A percentile compares a stretch with the other conserved stretches of the same genome.
Evolutionary conservation across 2,797 vertebrate species (phyloP).

Genomic region (Glyptemys insculpta): DNA sequence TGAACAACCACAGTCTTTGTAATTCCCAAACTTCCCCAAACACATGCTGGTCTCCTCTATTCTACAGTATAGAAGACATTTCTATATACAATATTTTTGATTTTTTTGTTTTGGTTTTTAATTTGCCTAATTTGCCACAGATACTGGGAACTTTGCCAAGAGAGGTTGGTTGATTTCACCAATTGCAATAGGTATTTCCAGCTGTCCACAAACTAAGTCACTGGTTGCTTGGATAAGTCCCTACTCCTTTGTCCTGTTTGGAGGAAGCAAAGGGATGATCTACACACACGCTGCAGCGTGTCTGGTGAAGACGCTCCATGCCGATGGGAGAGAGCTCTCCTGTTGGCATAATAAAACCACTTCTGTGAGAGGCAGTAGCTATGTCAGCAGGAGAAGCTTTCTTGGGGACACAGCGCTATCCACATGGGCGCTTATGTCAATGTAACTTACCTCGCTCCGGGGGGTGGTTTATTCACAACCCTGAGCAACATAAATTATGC

Average conservation of each 20-base stretch:
- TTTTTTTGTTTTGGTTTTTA: background rate
- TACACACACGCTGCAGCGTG: no score
- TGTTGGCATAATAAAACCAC: no score
- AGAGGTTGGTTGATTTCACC: background rate
- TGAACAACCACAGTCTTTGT: background rate
- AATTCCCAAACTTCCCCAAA: background rate
- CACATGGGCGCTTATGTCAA: no score
- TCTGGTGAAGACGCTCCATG: no score
- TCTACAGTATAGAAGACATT: background rate
- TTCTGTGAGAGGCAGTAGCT: no score
- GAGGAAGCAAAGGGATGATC: background rate
- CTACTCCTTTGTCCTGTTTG: background rate
- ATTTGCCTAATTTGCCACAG: background rate
- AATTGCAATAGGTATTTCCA: background rate
- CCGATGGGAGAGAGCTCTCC: no score
- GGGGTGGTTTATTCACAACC: no score
- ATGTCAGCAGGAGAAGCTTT: no score
- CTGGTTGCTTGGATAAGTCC: background rate
- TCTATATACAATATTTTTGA: background rate
- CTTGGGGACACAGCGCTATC: no score
- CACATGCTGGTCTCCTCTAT: background rate
- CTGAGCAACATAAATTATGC: no score
- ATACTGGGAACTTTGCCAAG: background rate
- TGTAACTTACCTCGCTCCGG: no score
- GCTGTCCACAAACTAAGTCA: background rate